phyloP scores from a whole-genome alignment of 2,113 vertebrate species.

The Climacteris rufus region DNA sequence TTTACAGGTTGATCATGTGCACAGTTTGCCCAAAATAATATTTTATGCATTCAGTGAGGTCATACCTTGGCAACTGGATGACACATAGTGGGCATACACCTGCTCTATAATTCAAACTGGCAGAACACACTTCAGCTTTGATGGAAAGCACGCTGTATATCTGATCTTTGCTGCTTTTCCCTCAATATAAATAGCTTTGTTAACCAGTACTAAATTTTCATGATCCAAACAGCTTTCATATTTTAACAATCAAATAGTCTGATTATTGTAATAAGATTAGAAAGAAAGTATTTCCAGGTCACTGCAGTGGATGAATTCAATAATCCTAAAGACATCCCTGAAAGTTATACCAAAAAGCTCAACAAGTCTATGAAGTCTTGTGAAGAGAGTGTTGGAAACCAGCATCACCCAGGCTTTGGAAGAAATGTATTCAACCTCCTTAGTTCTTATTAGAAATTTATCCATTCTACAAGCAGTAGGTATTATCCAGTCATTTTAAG shows the following conservation, averaged over 20 bases:
- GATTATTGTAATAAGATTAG: not conserved
- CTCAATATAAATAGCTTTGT: not conserved
- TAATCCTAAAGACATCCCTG: not conserved
- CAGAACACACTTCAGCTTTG: not conserved
- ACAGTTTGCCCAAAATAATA: not conserved
- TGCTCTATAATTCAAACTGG: not conserved
- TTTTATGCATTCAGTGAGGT: not conserved
- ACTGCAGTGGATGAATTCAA: not conserved
- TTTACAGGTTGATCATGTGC: not conserved
- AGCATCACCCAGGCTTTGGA: not conserved
- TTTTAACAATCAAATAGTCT: not conserved
- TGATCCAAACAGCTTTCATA: not conserved
- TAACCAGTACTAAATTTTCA: not conserved
- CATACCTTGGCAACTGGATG: not conserved
- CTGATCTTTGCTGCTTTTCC: not conserved
- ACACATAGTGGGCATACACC: not conserved
- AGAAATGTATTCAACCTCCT: not conserved
- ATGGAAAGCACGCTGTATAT: fast-evolving
- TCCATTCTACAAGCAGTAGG: not conserved
- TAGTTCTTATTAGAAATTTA: not conserved
- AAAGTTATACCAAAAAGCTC: not conserved
- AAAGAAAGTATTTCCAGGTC: not conserved
- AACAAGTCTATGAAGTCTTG: not conserved
- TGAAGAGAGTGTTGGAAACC: not conserved
- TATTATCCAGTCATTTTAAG: not conserved